Conservation (phyloP, 1,140 invertebrate genomes). For the Daktulosphaira vitifoliae region DNA sequence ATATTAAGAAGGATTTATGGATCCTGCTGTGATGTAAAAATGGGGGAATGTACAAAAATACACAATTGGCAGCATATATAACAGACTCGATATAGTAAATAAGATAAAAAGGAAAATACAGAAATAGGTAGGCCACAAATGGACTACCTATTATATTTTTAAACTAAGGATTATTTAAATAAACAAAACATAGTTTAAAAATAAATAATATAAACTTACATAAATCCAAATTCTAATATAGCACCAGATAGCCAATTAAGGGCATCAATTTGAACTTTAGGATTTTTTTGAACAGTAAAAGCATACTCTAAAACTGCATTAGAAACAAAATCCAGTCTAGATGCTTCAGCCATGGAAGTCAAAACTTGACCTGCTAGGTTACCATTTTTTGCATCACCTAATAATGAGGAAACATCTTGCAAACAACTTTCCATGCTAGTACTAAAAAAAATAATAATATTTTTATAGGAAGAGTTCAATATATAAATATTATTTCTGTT, state of each 20-base stretch:
- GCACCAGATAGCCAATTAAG: slow-evolving; percentile 68
- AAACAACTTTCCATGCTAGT: slow-evolving; percentile 66
- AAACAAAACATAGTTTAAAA: no score
- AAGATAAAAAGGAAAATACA: no score
- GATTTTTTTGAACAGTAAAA: slow-evolving; percentile 75
- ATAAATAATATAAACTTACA: slow-evolving; percentile 46
- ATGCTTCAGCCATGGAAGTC: slow-evolving; percentile 65
- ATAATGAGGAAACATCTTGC: slow-evolving; percentile 71
- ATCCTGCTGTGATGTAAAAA: no score
- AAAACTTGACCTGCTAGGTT: slow-evolving; percentile 59
- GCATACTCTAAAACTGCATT: slow-evolving; percentile 61
- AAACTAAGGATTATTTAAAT: no score
- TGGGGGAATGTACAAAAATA: no score
- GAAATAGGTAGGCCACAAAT: no score
- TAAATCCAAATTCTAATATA: slow-evolving; percentile 76
- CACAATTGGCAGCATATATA: no score
- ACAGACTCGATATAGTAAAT: no score
- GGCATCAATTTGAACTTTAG: slow-evolving; percentile 80
- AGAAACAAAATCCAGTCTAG: slow-evolving; percentile 64
- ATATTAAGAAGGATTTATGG: no score
- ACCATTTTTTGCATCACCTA: slow-evolving; percentile 76
- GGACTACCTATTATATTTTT: no score
- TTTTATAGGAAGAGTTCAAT: not conserved
- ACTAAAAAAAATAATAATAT: slow-evolving; percentile 41
- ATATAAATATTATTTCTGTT: not conserved